Evolutionary conservation across 2,888 invertebrate genomes (phyloP), one percentile per base, ranked within the genome.

Genomic region (Gastracanthus pulcherrimus): DNA sequence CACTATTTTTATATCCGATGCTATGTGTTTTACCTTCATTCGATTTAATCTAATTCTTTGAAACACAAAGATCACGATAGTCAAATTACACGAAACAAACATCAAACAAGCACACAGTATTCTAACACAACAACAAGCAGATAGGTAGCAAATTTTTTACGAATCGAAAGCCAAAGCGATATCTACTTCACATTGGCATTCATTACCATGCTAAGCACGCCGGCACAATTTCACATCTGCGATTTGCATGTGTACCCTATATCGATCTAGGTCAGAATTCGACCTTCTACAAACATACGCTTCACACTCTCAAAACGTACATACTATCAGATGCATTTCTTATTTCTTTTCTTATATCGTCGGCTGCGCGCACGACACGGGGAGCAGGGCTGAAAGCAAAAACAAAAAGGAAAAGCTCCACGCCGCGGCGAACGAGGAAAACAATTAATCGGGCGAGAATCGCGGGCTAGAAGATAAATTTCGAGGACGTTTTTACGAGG

Each of bases 401-500:
- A n/a, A n/a, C n/a, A n/a, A n/a, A n/a, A n/a, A n/a, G n/a, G n/a
- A n/a, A n/a, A n/a, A n/a, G n/a, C n/a, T n/a, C n/a, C n/a, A n/a
- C n/a, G n/a, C n/a, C n/a, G n/a, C n/a, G n/a, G n/a, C 13, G 19
- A 9, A 6, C 3, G 29, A 16, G 26, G 36, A 13, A 45, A 62
- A 31, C 19, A 45, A 29, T 26, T 60, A 45, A 64, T 67, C 29
- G 11, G 51, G 9, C 19, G 31, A 5, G 41, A 45, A 64, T 67
- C 29, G 11, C 23, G 9, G 16, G 31, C 13, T 16, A 36, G 45
- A n/a, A 41, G n/a, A 74, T 74, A 79, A 79, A 74, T 79, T 48
- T 31, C 13, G 45, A 45, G 48, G 67, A 67, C 74, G 48, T 45
- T 74, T 79, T 74, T 74, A 79, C 74, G 74, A 74, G 67, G 34